These are phyloP conservation scores for Muscicapa comitata DNA, from an alignment of 2,797 vertebrate genomes.

Conservation along the genomic window DNA sequence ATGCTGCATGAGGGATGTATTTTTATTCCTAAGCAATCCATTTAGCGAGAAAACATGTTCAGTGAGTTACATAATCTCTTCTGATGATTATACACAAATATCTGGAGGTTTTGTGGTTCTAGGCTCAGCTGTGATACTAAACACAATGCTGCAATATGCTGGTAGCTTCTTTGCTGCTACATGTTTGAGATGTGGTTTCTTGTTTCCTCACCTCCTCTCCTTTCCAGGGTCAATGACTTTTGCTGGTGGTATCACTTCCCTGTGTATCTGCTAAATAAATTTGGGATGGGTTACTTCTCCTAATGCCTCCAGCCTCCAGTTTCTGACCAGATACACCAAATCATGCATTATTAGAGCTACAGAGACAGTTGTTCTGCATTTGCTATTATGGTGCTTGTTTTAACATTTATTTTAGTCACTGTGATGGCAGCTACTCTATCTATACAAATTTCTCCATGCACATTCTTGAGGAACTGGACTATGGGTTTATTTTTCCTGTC, in stretches of 20 bases:
- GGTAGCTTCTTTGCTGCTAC: neutral
- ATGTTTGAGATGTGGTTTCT: neutral
- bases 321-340: neutral
- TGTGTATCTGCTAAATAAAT: neutral
- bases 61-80: neutral
- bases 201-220: neutral
- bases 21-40: neutral
- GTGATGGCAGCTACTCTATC: neutral
- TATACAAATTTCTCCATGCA: neutral
- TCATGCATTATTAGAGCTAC: neutral
- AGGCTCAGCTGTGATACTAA: neutral
- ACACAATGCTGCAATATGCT: neutral
- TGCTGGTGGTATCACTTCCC: neutral
- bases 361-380: neutral
- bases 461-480: neutral
- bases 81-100: neutral
- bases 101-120: neutral
- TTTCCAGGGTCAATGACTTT: neutral
- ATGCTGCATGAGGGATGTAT: neutral
- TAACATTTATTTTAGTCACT: neutral
- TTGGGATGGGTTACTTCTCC: neutral
- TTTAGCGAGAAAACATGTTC: constrained; percentile 38
- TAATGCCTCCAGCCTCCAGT: neutral
- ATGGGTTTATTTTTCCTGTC: neutral
- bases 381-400: neutral